These are phyloP conservation scores for Leptothorax acervorum DNA, from an alignment of 2,888 invertebrate genomes.

Conservation along the genomic window DNA sequence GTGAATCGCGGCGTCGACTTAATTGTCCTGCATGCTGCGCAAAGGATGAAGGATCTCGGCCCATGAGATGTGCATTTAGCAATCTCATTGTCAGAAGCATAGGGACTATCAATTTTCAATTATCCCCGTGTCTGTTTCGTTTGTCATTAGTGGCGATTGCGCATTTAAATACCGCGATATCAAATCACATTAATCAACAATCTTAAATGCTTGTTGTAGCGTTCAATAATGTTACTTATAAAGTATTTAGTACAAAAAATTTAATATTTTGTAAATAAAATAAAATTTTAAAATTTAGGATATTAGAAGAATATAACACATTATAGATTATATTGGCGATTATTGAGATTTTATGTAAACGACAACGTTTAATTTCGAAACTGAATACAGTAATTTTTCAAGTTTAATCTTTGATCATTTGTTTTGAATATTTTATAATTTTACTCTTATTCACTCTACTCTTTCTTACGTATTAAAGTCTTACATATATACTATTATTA, in stretches of 20 bases:
- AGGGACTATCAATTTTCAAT: not conserved
- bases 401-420: not conserved
- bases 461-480: not conserved
- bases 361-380: not conserved
- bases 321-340: not conserved
- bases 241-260: not conserved
- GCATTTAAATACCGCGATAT: not conserved
- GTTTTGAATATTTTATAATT: not conserved
- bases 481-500: not conserved
- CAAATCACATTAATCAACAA: not conserved
- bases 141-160: not conserved
- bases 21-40: conserved; percentile 67
- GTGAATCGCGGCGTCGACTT: conserved; percentile 64
- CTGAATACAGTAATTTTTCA: not conserved
- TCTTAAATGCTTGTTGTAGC: not conserved
- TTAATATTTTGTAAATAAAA: not conserved
- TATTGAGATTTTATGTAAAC: not conserved
- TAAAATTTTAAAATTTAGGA: not conserved
- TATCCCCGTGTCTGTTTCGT: not conserved
- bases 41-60: conserved; percentile 45
- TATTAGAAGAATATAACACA: not conserved
- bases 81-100: not conserved
- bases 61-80: conserved; percentile 41
- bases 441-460: not conserved
- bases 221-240: not conserved